phyloP scores from a whole-genome alignment of 2,113 vertebrate species.

The Grammomys dolichurus region DNA sequence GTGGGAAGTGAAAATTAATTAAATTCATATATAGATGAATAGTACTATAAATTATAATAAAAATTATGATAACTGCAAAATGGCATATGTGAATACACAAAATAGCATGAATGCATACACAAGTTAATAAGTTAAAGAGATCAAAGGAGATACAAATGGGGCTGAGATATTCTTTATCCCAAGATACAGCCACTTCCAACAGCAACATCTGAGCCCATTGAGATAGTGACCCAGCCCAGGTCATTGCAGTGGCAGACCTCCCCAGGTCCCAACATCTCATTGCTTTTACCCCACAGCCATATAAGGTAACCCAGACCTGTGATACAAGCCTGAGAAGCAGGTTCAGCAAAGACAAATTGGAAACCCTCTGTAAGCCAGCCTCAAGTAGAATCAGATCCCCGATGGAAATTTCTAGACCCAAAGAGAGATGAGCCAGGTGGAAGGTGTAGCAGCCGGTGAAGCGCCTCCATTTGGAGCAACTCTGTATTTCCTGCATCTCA shows the following conservation, averaged over 20 bases:
- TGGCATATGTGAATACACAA: background rate
- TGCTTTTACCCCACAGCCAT: background rate
- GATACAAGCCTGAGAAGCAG: background rate
- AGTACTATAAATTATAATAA: background rate
- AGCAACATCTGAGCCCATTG: background rate
- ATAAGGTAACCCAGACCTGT: background rate
- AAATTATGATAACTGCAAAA: background rate
- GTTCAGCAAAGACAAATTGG: background rate
- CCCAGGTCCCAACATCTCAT: background rate
- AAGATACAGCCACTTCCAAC: background rate
- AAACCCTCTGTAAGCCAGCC: background rate
- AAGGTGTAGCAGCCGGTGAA: background rate
- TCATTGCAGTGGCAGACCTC: fast-evolving
- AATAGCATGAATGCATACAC: background rate
- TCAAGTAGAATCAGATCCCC: background rate
- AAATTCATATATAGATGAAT: background rate
- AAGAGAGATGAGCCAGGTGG: background rate
- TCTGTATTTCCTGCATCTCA: constrained; percentile 44
- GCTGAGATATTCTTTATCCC: background rate
- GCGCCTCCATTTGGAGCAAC: background rate
- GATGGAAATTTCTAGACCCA: background rate
- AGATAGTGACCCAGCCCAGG: background rate
- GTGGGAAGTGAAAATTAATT: no score
- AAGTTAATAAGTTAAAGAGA: background rate
- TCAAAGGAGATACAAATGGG: background rate